Percentiles rank a stretch among this genome's conserved stretches.
Conservation (phyloP, 2,113 vertebrate species). For the Bettongia penicillata region DNA sequence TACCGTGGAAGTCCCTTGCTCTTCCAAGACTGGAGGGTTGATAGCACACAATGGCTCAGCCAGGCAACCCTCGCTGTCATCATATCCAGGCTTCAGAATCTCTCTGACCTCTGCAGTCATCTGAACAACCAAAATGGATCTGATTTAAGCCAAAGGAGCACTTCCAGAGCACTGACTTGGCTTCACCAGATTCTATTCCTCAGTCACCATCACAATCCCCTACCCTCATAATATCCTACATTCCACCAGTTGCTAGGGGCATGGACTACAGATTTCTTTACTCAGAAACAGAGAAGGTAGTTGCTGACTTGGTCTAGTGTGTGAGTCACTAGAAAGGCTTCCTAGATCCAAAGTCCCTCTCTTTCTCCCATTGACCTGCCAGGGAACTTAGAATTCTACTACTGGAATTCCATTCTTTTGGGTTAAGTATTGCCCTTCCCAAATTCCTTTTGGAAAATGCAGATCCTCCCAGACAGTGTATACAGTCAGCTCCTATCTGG, state of each 20-base stretch:
- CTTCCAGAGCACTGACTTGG: constrained; percentile 48
- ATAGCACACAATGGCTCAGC: constrained; percentile 35
- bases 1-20: constrained; percentile 55
- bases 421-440: neutral
- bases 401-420: neutral
- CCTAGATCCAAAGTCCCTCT: neutral
- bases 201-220: constrained; percentile 63
- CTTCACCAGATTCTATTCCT: constrained; percentile 27
- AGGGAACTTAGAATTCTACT: neutral
- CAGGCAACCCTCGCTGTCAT: constrained; percentile 61
- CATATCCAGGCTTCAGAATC: constrained; percentile 48
- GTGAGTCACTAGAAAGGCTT: neutral
- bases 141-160: constrained; percentile 31
- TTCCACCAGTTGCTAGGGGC: constrained; percentile 68
- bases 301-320: neutral
- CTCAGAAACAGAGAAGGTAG: neutral
- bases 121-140: constrained; percentile 23
- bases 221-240: constrained; percentile 65
- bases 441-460: constrained; percentile 25
- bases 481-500: neutral
- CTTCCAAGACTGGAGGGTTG: constrained; percentile 55
- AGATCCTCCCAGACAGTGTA: neutral
- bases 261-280: neutral
- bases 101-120: constrained; percentile 68
- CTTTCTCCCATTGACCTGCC: neutral